Evolutionary conservation across 2,888 invertebrate genomes (phyloP), one percentile per base, ranked within the genome.

Genomic region (Oligia fasciuncula): DNA sequence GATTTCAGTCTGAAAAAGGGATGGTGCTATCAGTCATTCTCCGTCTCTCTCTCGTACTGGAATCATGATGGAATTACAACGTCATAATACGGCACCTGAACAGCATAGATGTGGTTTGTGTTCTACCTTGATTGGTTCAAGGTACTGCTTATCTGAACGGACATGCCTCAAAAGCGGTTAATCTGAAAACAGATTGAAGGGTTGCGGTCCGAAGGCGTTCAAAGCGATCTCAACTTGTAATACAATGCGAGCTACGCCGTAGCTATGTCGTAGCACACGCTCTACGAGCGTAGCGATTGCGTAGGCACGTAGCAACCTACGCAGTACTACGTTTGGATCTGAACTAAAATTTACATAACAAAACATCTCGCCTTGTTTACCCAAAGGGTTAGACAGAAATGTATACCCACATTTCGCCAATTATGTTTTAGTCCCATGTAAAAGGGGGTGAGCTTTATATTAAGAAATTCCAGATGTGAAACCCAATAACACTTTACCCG

Each of bases 171-270:
- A 79, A 79, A 79, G 19, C 63, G 23, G 23, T 29, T 65, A 57
- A 72, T 66, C 29, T 79, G 66, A 57, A 60, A 79, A 51, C 43
- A 60, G 73, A 67, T 80, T 67, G 43, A 74, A 19, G 51, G n/a
- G 14, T 66, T 67, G 66, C 43, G 60, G 57, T 54, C n/a, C 4
- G 23, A 43, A 66, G 35, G 46, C 13, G n/a, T 46, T 46, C 35
- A 70, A 57, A 66, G 49, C 23, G 49, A 43, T 76, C 29, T 51
- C n/a, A 74, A 80, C 54, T 46, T 81, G 76, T 63, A 69, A 62
- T 62, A 81, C 13, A 80, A 62, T 13, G 46, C 9, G 40, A 63
- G 54, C 75, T 81, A 80, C 80, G 80, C 29, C 63, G 71, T 80
- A 51, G 73, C 65, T 23, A 6, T 35, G 43, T 35, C 81, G 81